Evolutionary conservation across 2,113 vertebrate species (phyloP).

Genomic region (Morphnarchus princeps): DNA sequence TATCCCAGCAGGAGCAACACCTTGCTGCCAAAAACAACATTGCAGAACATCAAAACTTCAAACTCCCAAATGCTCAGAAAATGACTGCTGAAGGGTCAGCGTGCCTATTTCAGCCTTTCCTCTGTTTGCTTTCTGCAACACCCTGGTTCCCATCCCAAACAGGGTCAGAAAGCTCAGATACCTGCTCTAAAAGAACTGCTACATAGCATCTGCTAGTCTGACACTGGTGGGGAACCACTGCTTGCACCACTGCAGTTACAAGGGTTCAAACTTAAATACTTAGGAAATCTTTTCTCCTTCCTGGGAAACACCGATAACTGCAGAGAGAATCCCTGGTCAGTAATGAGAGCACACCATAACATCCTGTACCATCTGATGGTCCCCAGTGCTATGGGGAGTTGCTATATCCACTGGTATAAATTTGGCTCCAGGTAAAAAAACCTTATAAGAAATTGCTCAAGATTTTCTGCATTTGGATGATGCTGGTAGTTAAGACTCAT

Average conservation of each 20-base stretch:
- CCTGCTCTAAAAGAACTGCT: fast-evolving
- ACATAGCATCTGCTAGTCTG: fast-evolving
- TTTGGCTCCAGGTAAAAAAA: too few species aligned
- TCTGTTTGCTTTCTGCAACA: background rate
- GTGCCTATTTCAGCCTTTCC: background rate
- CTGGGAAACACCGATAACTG: background rate
- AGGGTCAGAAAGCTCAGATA: background rate
- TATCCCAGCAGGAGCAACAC: fast-evolving
- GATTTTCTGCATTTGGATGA: background rate
- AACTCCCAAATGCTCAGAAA: background rate
- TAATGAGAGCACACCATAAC: background rate
- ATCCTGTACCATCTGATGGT: fast-evolving
- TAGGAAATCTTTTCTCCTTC: background rate
- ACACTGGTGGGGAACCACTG: fast-evolving
- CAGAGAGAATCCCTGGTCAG: background rate
- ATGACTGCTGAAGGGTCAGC: fast-evolving
- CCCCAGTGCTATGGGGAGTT: background rate
- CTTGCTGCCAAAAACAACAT: background rate
- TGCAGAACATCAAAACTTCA: background rate
- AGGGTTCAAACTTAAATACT: background rate
- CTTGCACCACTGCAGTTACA: background rate
- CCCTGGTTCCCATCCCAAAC: background rate
- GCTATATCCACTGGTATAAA: background rate
- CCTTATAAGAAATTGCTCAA: background rate
- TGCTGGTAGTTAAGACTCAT: background rate